Base-by-base conservation (phyloP, 2,888 invertebrate genomes). In the Nomada hirtipes region DNA sequence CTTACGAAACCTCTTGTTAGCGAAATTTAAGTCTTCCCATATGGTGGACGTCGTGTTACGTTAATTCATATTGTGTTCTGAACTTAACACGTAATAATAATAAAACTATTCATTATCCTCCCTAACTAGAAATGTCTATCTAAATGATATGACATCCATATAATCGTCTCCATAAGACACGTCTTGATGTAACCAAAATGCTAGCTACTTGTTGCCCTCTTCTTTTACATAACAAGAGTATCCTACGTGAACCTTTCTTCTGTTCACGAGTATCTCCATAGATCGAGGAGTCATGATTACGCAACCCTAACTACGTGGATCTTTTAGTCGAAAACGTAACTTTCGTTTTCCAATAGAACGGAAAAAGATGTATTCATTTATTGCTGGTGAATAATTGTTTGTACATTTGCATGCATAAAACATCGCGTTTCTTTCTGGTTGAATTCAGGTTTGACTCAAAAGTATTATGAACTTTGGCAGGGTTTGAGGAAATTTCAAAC, bases 61-160 rank as follows among this genome's bases (percentile, higher is more conserved):
- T 23, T 29, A 36, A 72, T n/a, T 13, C 42, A 63, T 26, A 42
- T 2, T 15, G 29, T 20, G 10, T 70, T 26, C 50, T 61, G 18
- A 23, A 42, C 23, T 68, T 55, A 44, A 44, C 23, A 57, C 26
- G 13, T 36, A 26, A 44, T 44, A 57, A 23, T 13, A 44, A 26
- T 36, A 15, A 47, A 7, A 67, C n/a, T 26, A 53, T 42, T 36
- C 55, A n/a, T 47, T 26, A 47, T 50, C n/a, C 13, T 61, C 11
- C 11, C 10, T 44, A 18, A 18, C 18, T 20, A 65, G 44, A 61
- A 23, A 11, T 60, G 55, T 29, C 44, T 42, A 52, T 29, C 69
- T 18, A 29, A 63, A 36, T 52, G 75, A 75, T 68, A 63, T 50
- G 65, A 53, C 59, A 52, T 80, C 72, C 75, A 81, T 83, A 72